These are phyloP conservation scores for Triops cancriformis DNA, from an alignment of 1,140 invertebrate genomes.

Conservation along the genomic window DNA sequence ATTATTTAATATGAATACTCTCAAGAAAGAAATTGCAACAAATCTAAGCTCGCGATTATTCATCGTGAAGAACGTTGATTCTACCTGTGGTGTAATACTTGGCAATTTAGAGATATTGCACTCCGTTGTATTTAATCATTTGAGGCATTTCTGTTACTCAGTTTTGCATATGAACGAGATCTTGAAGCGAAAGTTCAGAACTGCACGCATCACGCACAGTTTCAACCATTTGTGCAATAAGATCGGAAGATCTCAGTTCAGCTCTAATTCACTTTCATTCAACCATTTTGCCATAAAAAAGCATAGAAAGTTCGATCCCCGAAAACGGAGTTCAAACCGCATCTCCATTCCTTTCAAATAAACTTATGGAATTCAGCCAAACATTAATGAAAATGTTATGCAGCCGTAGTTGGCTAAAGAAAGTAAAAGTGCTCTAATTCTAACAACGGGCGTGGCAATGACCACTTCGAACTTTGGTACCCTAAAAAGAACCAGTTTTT, in stretches of 20 bases:
- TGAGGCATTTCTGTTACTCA: background rate
- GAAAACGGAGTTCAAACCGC: background rate
- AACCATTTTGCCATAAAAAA: background rate
- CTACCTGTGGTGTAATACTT: no score
- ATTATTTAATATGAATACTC: no score
- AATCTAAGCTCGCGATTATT: no score
- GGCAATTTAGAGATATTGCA: no score
- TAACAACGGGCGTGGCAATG: background rate
- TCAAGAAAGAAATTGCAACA: no score
- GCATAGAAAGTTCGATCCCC: background rate
- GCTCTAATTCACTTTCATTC: background rate
- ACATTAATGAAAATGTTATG: background rate
- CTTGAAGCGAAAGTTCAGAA: background rate
- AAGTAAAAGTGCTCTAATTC: slow-evolving; percentile 1
- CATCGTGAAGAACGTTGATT: no score
- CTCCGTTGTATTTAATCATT: no score
- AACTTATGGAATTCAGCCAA: background rate
- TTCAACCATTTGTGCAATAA: background rate
- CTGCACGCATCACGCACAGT: background rate
- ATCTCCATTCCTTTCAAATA: background rate
- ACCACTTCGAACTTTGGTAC: background rate
- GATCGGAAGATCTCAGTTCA: background rate
- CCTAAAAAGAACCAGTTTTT: background rate
- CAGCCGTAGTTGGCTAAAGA: background rate
- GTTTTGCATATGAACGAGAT: background rate